Evolutionary conservation across 53 echinoderm and acorn worm species (phyloP).

Genomic region (Paracentrotus lividus): DNA sequence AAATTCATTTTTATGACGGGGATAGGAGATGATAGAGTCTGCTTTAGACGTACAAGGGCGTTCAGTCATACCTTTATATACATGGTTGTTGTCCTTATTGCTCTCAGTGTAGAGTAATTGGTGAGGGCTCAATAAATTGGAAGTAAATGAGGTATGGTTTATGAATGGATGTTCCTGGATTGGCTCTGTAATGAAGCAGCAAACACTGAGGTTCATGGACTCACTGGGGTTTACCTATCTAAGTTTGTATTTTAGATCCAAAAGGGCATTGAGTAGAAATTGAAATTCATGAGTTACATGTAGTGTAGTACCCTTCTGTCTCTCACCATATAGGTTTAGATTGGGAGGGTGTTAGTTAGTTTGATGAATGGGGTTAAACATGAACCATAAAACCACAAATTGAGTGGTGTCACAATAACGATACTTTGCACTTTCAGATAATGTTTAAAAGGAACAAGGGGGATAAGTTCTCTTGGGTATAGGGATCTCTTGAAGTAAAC

Average conservation of each 20-base stretch:
- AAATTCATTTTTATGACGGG: background rate
- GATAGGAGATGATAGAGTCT: background rate
- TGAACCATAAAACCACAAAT: conserved; percentile 11
- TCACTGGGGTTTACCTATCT: background rate
- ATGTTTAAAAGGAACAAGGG: background rate
- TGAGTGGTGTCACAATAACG: background rate
- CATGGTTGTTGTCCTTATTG: background rate
- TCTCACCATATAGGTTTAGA: no score
- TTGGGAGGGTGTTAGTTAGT: background rate
- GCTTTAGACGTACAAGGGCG: background rate
- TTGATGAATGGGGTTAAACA: background rate
- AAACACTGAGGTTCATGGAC: background rate
- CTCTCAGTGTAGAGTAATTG: background rate
- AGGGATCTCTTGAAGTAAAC: no score
- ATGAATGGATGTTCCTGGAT: conserved; percentile 24
- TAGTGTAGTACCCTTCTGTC: no score
- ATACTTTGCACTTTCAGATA: background rate
- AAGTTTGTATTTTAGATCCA: no score
- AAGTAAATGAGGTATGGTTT: conserved; percentile 16
- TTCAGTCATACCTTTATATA: no score
- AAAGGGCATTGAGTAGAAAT: no score
- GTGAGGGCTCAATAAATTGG: background rate
- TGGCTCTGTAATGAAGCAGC: background rate
- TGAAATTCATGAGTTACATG: no score
- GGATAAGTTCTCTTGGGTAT: background rate